Evolutionary conservation across 2,888 invertebrate species (phyloP), one percentile per base, ranked within the genome.

Genomic region (Theretra japonica): DNA sequence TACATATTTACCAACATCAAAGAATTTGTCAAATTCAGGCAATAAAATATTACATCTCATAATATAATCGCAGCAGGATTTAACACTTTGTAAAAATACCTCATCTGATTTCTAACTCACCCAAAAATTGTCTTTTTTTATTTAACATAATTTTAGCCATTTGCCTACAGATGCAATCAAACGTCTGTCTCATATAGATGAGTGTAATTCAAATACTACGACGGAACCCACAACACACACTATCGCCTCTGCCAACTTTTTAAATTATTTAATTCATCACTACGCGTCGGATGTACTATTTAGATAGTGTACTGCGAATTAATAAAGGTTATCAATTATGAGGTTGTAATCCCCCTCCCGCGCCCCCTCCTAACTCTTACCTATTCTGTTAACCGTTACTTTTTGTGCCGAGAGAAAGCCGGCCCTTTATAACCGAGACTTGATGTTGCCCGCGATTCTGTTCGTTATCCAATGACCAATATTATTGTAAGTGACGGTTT

Each of bases 261-360:
- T 48, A 15, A 48, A 65, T 65, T 41, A 25, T 48, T 65, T 23
- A 48, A 65, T 65, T 65, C 65, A 65, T 65, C 65, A 71, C 56
- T 21, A 25, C 56, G 56, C 70, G 33, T 62, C 33, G 62, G 70
- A 71, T 71, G 70, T 56, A 56, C 62, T 71, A 71, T 65, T 33
- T 71, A 71, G 70, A 71, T 71, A 71, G 33, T 53, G 23, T 41
- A 65, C 65, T 71, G 70, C 70, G 41, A 71, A 71, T 65, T 71
- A 70, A 70, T 62, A 71, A 33, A 56, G 70, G 65, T 65, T 65
- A 65, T 71, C 65, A 71, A 33, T 65, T 65, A 65, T 65, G 65
- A 17, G 41, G 65, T 17, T 69, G 69, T 56, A 30, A 28, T 50
- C 21, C 28, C 69, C 28, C 3, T 4, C n/a, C 57, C 30, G 53